Conservation (phyloP, 2,888 invertebrate genomes). For the Alentia gelatinosa region DNA sequence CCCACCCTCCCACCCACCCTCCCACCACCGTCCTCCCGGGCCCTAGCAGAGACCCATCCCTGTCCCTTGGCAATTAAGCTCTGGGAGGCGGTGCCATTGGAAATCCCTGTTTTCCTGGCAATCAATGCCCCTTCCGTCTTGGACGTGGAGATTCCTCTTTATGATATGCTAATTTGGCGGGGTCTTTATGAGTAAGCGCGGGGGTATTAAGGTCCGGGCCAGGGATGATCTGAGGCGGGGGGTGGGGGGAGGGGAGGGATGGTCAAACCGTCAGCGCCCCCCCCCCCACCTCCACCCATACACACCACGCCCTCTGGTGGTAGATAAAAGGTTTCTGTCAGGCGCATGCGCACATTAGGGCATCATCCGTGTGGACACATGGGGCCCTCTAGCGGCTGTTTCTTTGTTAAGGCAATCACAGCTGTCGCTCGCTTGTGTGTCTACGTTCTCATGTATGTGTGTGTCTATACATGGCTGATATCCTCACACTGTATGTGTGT, state of each 20-base stretch:
- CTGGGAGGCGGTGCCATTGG: neutral
- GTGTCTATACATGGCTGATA: too few species aligned
- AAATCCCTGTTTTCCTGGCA: conserved; percentile 34
- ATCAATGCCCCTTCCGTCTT: conserved; percentile 28
- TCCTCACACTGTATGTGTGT: too few species aligned
- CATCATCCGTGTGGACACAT: neutral
- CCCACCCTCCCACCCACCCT: neutral
- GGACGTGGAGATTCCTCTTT: conserved; percentile 8
- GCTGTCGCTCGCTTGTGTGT: too few species aligned
- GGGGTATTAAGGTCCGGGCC: conserved; percentile 8
- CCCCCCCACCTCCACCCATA: neutral
- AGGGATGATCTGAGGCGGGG: neutral
- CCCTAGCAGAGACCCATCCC: too few species aligned
- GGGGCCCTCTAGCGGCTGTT: neutral
- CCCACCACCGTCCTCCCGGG: neutral
- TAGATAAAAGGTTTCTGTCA: neutral
- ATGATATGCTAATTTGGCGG: conserved; percentile 19
- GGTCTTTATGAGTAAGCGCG: neutral
- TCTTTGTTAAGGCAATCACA: too few species aligned
- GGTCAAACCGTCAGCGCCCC: neutral
- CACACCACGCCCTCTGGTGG: neutral
- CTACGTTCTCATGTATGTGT: too few species aligned
- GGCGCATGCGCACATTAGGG: conserved; percentile 1
- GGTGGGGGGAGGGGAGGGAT: neutral
- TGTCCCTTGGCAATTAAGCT: neutral